Percentiles rank a stretch among this genome's conserved stretches.
Conservation (phyloP, 1,140 invertebrate species). For the Reticulitermes speratus region DNA sequence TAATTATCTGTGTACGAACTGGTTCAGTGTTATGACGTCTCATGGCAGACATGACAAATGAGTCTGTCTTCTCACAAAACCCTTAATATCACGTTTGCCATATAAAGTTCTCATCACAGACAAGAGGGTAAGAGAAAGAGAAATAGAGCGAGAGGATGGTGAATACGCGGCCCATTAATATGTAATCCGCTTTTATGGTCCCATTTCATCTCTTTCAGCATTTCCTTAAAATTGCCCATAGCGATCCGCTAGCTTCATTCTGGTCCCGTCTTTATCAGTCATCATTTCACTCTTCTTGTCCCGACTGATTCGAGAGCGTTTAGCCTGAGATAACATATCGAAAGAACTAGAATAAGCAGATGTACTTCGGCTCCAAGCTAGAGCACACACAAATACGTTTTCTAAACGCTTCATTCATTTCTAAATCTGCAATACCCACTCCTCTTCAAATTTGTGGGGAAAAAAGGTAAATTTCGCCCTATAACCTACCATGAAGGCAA, state of each 20-base stretch:
- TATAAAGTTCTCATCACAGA: not conserved
- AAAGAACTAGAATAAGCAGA: not conserved
- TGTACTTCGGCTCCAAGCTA: no score
- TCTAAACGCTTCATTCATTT: no score
- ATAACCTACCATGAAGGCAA: no score
- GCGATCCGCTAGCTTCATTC: not conserved
- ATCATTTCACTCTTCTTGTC: not conserved
- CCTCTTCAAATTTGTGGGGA: no score
- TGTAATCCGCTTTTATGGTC: not conserved
- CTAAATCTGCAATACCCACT: no score
- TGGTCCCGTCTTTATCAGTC: not conserved
- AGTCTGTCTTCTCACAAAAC: not conserved
- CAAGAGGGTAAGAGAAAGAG: not conserved
- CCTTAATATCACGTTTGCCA: not conserved
- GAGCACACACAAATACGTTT: no score
- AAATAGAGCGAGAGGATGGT: no score
- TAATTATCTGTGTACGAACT: not conserved
- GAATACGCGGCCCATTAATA: not conserved
- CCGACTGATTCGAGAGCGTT: not conserved
- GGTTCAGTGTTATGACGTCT: not conserved
- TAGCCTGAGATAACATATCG: not conserved
- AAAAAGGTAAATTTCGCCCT: no score
- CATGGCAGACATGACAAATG: not conserved
- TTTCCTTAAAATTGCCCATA: not conserved
- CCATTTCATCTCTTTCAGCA: not conserved